Evolutionary conservation across 2,113 vertebrate genomes (phyloP).

Genomic region (Lophius piscatorius): DNA sequence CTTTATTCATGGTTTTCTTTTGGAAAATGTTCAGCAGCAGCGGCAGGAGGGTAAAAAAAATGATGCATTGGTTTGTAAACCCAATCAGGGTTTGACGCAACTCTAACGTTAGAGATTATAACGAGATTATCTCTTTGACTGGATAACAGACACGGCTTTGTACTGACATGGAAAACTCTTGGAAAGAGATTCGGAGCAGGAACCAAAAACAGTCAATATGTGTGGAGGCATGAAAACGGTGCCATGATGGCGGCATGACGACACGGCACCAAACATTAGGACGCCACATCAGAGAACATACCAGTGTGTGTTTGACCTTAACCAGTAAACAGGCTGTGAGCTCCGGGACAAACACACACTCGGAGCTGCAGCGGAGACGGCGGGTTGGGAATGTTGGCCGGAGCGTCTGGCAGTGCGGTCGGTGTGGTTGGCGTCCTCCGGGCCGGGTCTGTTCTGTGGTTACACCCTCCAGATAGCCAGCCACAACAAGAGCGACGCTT

Average conservation of each 20-base stretch:
- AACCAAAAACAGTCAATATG: conserved; percentile 25
- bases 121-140: conserved; percentile 3
- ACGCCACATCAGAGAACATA: too few species aligned
- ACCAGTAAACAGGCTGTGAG: too few species aligned
- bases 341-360: too few species aligned
- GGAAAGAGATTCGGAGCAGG: background rate
- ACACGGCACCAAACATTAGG: conserved; percentile 10
- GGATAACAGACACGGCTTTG: conserved; percentile 15
- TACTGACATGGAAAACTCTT: conserved; percentile 14
- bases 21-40: background rate
- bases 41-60: background rate
- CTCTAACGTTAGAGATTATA: too few species aligned
- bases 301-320: conserved; percentile 21
- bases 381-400: conserved; percentile 46
- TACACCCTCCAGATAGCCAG: conserved; percentile 51
- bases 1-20: background rate
- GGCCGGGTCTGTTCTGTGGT: conserved; percentile 54
- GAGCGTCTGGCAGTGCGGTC: conserved; percentile 43
- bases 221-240: conserved; percentile 20
- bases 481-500: conserved; percentile 59
- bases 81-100: too few species aligned
- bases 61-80: background rate
- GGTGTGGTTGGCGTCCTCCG: conserved; percentile 47
- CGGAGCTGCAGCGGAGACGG: conserved; percentile 42
- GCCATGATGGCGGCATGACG: conserved; percentile 15